Percentiles rank a stretch among this genome's conserved stretches.
These are phyloP conservation scores for Rhynchomys soricoides DNA, from an alignment of 2,113 vertebrate species.

Conservation along the genomic window DNA sequence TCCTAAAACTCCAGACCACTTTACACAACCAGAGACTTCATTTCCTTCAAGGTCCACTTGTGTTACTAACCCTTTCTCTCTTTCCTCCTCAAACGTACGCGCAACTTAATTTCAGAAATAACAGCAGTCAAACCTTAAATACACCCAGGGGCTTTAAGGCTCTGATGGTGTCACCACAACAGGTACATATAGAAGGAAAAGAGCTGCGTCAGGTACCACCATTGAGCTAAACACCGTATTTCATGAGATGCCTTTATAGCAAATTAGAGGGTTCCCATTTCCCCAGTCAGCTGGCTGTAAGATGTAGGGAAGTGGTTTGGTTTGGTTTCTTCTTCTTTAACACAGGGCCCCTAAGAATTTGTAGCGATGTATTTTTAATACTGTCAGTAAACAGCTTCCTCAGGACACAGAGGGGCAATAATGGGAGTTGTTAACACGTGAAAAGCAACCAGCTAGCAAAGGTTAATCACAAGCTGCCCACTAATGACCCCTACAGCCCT, in stretches of 20 bases:
- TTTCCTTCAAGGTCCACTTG: constrained; percentile 22
- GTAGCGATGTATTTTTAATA: constrained; percentile 89
- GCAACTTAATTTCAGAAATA: constrained; percentile 29
- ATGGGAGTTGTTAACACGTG: constrained; percentile 91
- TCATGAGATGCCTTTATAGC: constrained; percentile 64
- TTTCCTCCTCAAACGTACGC: background rate
- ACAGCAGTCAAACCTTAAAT: background rate
- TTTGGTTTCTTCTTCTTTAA: constrained; percentile 38
- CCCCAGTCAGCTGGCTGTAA: constrained; percentile 59
- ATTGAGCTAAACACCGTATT: constrained; percentile 37
- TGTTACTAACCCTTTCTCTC: background rate
- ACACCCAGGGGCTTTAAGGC: background rate
- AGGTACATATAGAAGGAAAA: background rate
- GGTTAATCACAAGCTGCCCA: constrained; percentile 92
- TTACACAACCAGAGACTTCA: background rate
- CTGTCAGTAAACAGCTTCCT: constrained; percentile 91
- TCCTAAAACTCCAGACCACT: background rate
- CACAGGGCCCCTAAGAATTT: constrained; percentile 83
- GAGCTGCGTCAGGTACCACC: background rate
- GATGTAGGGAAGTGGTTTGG: constrained; percentile 51
- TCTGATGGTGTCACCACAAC: background rate
- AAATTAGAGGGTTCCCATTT: constrained; percentile 71
- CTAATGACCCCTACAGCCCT: constrained; percentile 91
- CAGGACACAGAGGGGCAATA: constrained; percentile 87
- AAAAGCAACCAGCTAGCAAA: constrained; percentile 91